A percentile compares a stretch with the other conserved stretches of the same genome.
These are phyloP conservation scores for Clarias gariepinus DNA, from an alignment of 2,113 vertebrate species.

Conservation along the genomic window DNA sequence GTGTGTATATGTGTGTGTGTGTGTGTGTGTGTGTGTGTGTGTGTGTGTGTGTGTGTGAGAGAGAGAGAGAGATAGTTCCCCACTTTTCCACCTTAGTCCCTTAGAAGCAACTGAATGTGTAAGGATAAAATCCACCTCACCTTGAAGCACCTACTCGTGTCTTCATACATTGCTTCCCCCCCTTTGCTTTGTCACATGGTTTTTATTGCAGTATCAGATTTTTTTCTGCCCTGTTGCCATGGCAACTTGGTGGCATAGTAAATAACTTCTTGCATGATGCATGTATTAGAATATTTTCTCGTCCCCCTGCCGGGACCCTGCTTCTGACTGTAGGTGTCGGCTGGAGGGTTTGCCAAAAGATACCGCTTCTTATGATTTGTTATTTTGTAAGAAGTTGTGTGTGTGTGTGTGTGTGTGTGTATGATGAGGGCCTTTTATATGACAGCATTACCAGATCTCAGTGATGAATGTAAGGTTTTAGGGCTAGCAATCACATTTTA, in stretches of 20 bases:
- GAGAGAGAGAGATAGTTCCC: background rate
- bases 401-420: background rate
- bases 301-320: background rate
- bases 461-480: background rate
- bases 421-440: background rate
- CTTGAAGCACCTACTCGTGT: background rate
- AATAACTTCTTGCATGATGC: slow-evolving; percentile 43
- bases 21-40: no score
- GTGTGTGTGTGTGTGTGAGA: no score
- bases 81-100: background rate
- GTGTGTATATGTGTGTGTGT: background rate
- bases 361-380: background rate
- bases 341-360: slow-evolving; percentile 29
- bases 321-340: slow-evolving; percentile 35
- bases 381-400: slow-evolving; percentile 15
- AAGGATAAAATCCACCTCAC: slow-evolving; percentile 60
- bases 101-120: slow-evolving; percentile 52
- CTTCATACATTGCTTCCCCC: slow-evolving; percentile 12
- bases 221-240: slow-evolving; percentile 49
- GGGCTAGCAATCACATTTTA: background rate
- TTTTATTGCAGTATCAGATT: slow-evolving; percentile 39
- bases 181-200: slow-evolving; percentile 39
- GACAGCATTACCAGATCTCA: background rate
- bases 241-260: slow-evolving; percentile 42
- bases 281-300: slow-evolving; percentile 39